A percentile compares a stretch with the other conserved stretches of the same genome.
These are phyloP conservation scores for Clarias platycephalus DNA, from an alignment of 2,797 vertebrate genomes.

Conservation along the genomic window DNA sequence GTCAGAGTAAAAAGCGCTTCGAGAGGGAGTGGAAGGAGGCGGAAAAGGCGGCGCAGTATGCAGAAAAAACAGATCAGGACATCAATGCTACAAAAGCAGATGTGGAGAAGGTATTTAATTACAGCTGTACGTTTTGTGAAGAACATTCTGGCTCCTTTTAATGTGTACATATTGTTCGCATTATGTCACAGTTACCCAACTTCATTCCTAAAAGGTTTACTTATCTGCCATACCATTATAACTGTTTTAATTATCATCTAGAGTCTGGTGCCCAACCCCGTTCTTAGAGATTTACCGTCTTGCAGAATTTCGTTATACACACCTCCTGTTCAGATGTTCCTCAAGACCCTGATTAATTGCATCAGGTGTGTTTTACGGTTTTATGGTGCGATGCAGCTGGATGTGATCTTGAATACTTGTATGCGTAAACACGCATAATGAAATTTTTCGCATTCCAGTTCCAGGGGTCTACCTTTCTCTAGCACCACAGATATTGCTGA, in stretches of 20 bases:
- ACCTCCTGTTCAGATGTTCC: not conserved
- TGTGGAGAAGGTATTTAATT: constrained; percentile 80
- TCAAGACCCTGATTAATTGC: not conserved
- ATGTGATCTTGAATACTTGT: not conserved
- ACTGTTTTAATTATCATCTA: not conserved
- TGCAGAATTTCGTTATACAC: not conserved
- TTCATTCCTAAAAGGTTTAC: not conserved
- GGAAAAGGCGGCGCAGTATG: constrained; percentile 80
- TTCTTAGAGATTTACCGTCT: not conserved
- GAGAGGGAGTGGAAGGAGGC: constrained; percentile 89
- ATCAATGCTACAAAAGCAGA: constrained; percentile 90
- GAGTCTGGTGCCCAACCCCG: not conserved
- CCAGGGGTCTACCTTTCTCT: not conserved
- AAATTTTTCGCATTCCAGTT: not conserved
- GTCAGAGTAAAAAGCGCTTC: constrained; percentile 87
- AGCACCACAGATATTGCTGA: not conserved
- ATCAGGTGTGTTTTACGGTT: not conserved
- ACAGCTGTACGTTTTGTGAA: not conserved
- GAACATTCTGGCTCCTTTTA: not conserved
- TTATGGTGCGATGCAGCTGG: not conserved
- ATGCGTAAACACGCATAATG: not conserved
- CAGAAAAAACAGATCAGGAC: constrained; percentile 85
- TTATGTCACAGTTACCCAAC: not conserved
- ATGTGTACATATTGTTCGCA: not conserved
- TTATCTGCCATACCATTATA: not conserved